phyloP scores from a whole-genome alignment of 2,888 invertebrate species.

The Pseudanteris insignis region DNA sequence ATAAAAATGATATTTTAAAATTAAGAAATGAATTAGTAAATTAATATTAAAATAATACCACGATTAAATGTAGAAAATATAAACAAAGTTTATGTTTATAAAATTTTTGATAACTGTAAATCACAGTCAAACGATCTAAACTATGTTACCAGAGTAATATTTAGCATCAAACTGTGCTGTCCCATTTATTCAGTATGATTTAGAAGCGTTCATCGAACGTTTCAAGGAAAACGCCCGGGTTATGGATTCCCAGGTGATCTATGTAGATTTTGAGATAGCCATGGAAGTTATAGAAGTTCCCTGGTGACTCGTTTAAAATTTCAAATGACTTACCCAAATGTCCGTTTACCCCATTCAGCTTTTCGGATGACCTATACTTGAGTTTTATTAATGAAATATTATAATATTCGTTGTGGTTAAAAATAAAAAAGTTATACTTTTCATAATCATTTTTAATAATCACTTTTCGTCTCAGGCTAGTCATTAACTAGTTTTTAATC shows the following conservation, averaged over 20 bases:
- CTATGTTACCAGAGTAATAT: too few species aligned
- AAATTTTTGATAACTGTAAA: too few species aligned
- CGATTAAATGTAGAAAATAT: too few species aligned
- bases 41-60: too few species aligned
- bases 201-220: conserved; percentile 26
- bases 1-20: too few species aligned
- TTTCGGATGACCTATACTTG: conserved; percentile 11
- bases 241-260: conserved; percentile 34
- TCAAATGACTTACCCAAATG: conserved; percentile 25
- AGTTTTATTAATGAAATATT: neutral
- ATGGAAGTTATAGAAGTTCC: conserved; percentile 18
- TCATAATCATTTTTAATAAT: too few species aligned
- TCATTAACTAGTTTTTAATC: too few species aligned
- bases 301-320: conserved; percentile 32
- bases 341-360: conserved; percentile 19
- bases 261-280: conserved; percentile 35
- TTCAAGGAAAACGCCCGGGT: conserved; percentile 27
- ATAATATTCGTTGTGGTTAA: neutral
- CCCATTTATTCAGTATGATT: conserved; percentile 32
- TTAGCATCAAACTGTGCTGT: conserved; percentile 11
- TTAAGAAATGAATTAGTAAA: too few species aligned
- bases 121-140: too few species aligned
- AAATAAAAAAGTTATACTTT: too few species aligned
- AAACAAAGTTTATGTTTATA: too few species aligned
- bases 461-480: too few species aligned